Conservation (phyloP, 2,797 vertebrate species). For the Nothura maculosa region DNA sequence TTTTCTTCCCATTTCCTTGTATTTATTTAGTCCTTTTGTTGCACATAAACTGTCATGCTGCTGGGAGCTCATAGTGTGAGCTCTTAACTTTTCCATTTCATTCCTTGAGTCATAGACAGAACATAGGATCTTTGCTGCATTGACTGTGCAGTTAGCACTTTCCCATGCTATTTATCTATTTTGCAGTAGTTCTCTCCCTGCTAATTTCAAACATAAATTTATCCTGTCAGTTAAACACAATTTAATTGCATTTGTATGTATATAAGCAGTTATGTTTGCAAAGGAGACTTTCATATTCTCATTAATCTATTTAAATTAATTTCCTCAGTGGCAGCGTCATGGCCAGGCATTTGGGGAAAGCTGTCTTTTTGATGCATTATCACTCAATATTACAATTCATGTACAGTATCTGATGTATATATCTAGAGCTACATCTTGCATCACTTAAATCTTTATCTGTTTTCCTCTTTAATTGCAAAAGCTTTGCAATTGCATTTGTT, state of each 20-base stretch:
- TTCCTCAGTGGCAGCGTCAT: not conserved
- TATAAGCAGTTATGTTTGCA: not conserved
- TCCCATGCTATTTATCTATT: not conserved
- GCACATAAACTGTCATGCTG: slow-evolving; percentile 34
- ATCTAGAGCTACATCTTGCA: not conserved
- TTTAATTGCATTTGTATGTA: not conserved
- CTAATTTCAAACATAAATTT: slow-evolving; percentile 12
- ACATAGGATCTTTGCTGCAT: slow-evolving; percentile 42
- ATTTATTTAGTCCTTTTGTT: slow-evolving; percentile 60
- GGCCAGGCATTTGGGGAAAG: not conserved
- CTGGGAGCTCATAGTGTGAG: slow-evolving; percentile 59
- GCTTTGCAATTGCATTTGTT: not conserved
- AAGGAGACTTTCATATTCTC: not conserved
- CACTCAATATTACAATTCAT: not conserved
- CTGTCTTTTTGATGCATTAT: not conserved
- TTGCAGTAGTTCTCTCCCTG: not conserved
- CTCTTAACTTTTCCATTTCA: slow-evolving; percentile 67
- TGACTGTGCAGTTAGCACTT: slow-evolving; percentile 38
- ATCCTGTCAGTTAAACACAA: not conserved
- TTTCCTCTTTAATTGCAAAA: not conserved
- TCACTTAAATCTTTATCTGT: not conserved
- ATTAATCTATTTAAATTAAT: slow-evolving; percentile 15
- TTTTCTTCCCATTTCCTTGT: not conserved
- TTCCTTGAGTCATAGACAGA: slow-evolving; percentile 46
- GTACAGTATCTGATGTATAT: not conserved